These are phyloP conservation scores for Barnardius zonarius DNA, from an alignment of 2,113 vertebrate species.

Conservation along the genomic window DNA sequence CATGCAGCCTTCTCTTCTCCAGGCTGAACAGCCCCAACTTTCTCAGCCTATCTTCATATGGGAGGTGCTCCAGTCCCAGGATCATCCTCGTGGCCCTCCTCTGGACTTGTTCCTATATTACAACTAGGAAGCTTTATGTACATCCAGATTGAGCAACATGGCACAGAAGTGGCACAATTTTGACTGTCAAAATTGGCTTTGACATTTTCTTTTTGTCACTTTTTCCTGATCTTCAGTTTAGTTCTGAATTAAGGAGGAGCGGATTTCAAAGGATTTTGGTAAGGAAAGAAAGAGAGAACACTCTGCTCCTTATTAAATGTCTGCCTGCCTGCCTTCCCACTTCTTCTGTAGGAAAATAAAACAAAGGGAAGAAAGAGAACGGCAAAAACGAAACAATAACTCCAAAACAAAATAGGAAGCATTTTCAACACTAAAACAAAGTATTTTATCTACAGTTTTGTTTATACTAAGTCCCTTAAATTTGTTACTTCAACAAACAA, in stretches of 20 bases:
- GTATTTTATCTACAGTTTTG: background rate
- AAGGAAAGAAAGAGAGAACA: background rate
- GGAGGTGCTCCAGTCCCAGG: no score
- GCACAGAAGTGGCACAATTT: background rate
- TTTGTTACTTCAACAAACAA: background rate
- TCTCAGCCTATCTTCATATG: no score
- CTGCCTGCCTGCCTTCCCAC: background rate
- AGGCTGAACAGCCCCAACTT: no score
- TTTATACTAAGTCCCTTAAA: background rate
- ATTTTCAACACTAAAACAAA: background rate
- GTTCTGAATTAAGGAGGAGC: background rate
- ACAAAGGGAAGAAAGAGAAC: background rate
- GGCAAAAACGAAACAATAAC: background rate
- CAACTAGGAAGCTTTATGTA: background rate
- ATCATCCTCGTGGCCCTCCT: no score
- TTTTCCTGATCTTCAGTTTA: background rate
- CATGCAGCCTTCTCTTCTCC: no score
- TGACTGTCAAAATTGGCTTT: background rate
- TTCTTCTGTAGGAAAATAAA: background rate
- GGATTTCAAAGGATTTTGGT: background rate
- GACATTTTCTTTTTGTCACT: background rate
- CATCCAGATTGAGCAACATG: background rate
- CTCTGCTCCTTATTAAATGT: background rate
- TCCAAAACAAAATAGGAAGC: background rate
- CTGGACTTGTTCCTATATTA: background rate